phyloP scores from a whole-genome alignment of 2,113 vertebrate species.

The Mormoops blainvillei region DNA sequence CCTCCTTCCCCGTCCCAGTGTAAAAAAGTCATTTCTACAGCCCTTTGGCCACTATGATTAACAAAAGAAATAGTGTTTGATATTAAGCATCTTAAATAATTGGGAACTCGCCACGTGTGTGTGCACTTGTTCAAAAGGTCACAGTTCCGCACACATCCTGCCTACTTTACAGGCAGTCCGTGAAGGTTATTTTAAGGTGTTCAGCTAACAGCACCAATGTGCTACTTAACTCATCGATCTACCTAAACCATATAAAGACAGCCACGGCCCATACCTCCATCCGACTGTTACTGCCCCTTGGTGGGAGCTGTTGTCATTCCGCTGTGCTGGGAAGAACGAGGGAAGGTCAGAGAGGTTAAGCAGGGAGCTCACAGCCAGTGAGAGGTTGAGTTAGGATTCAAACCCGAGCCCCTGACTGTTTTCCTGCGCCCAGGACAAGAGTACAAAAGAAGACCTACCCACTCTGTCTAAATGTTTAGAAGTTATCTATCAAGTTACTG shows the following conservation, averaged over 20 bases:
- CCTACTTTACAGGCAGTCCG: background rate
- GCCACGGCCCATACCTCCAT: background rate
- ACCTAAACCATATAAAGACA: background rate
- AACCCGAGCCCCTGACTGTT: background rate
- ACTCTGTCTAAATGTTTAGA: background rate
- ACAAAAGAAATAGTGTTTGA: background rate
- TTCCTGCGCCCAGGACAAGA: background rate
- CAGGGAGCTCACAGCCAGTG: background rate
- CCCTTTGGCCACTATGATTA: background rate
- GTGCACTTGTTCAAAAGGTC: background rate
- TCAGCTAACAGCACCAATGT: background rate
- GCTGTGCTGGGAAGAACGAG: fast-evolving
- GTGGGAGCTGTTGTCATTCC: fast-evolving
- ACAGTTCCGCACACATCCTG: fast-evolving
- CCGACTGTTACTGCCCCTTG: background rate
- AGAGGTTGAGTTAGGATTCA: background rate
- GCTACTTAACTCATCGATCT: background rate
- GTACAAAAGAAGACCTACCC: background rate
- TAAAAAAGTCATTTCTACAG: background rate
- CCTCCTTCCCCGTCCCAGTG: background rate
- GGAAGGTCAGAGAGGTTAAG: background rate
- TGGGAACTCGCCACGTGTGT: background rate
- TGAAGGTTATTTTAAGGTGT: background rate
- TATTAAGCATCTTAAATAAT: background rate
- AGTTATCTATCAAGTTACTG: fast-evolving